Conservation (phyloP, 2,113 vertebrate genomes). For the Podarcis muralis region DNA sequence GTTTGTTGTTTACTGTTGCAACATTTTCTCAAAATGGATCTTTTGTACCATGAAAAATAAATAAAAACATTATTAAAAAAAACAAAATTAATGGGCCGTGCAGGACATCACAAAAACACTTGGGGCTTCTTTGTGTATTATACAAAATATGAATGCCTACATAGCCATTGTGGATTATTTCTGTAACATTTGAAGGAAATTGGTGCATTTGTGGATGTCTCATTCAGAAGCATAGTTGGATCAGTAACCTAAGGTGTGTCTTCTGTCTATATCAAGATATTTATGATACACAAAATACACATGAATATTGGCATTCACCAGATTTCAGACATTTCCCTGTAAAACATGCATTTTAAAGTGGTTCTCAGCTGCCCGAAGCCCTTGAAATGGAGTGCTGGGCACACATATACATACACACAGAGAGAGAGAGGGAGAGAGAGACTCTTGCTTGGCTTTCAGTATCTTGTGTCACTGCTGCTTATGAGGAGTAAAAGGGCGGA, state of each 20-base stretch:
- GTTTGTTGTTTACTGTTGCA: too few species aligned
- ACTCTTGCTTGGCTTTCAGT: too few species aligned
- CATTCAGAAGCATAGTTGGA: not conserved
- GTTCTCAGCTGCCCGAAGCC: constrained; percentile 2
- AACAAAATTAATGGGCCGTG: too few species aligned
- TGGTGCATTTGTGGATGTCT: not conserved
- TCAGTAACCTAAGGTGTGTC: not conserved
- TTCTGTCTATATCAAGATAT: not conserved
- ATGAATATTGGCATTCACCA: not conserved
- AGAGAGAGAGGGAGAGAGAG: too few species aligned
- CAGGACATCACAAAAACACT: not conserved
- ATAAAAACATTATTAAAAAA: too few species aligned
- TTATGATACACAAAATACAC: not conserved
- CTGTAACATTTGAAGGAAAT: not conserved
- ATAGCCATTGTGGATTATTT: not conserved
- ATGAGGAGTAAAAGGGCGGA: not conserved
- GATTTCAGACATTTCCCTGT: not conserved
- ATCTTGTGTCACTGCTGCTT: too few species aligned
- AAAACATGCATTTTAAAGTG: not conserved
- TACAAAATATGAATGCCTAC: not conserved
- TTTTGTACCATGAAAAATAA: too few species aligned
- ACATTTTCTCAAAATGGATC: too few species aligned
- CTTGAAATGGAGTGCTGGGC: not conserved
- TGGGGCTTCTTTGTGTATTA: not conserved
- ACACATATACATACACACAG: not conserved